phyloP scores from a whole-genome alignment of 2,888 invertebrate species.

The Tenthredo livida region DNA sequence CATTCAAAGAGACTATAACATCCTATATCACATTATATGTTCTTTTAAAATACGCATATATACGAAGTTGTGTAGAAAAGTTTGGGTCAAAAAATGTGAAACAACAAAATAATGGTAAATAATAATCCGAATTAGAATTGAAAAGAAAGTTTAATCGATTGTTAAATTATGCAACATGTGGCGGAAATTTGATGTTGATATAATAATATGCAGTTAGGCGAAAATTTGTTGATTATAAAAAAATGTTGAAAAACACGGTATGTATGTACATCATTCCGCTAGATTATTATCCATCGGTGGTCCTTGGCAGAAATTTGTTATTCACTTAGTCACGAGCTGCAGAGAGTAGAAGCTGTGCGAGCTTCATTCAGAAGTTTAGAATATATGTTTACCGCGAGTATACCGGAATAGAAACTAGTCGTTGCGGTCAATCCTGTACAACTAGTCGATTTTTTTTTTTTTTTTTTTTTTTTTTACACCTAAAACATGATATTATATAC shows the following conservation, averaged over 20 bases:
- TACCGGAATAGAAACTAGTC: constrained; percentile 52
- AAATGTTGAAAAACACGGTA: too few relatives aligned
- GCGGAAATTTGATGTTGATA: background rate
- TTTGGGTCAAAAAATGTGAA: background rate
- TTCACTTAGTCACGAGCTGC: constrained; percentile 52
- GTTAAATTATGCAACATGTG: background rate
- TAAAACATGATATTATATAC: background rate
- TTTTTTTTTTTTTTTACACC: background rate
- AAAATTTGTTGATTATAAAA: too few relatives aligned
- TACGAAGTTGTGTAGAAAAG: background rate
- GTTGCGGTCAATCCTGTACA: background rate
- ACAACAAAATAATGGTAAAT: background rate
- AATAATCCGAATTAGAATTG: background rate
- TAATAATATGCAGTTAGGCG: too few relatives aligned
- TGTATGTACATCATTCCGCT: background rate
- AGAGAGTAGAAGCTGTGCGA: background rate
- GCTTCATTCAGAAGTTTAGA: constrained; percentile 49
- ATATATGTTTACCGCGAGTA: constrained; percentile 48
- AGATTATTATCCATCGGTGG: background rate
- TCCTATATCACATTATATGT: too few relatives aligned
- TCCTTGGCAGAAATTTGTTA: constrained; percentile 43
- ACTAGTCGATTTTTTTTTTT: background rate
- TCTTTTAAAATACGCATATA: too few relatives aligned
- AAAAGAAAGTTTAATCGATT: background rate
- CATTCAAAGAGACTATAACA: background rate